Base-by-base conservation (phyloP, 2,888 invertebrate species). In the Pasiphila rectangulata region DNA sequence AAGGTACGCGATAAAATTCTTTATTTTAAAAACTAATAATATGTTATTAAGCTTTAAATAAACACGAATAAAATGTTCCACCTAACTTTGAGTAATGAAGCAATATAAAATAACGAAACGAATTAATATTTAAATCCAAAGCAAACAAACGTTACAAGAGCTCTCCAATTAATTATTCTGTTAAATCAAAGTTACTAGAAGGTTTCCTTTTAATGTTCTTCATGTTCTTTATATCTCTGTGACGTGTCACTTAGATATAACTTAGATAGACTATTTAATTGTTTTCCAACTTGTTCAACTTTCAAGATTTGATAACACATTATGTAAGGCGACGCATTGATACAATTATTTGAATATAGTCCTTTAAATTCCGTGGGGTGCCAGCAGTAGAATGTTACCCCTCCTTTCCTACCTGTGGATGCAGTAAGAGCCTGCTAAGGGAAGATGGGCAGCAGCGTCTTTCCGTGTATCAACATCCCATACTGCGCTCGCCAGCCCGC, bases 151-250 rank as follows among this genome's bases (percentile, higher is more conserved):
- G 15, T 25, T 23, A 17, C 27, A 40, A 19, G 29, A 21, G 25
- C 21, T 34, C 19, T 19, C 32, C 15, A 47, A 48, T 48, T 68
- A 62, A 69, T 64, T 34, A 42, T 42, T 42, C 13, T 4, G 19
- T 25, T 42, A 16, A 41, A 41, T 23, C 23, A n/a, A 41, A 30
- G 23, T 23, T 10, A 10, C 17, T 24, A 16, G 58, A 59, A 57
- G 54, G 60, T 54, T 59, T 39, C 20, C 15, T 4, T 21, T 27
- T 7, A 27, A 13, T 27, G 13, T 7, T 4, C n/a, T 9, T 27
- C 13, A 27, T 27, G 7, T 27, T 13, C 27, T 27, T 13, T 27
- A 4, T 27, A 1, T 13, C 2, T 13, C 13, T 12, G 2, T 12
- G 5, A 25, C 5, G 6, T 12, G 6, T 12, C 12, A 12, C 10